These are phyloP conservation scores for Lochmaea crataegi DNA, from an alignment of 2,888 invertebrate genomes.

Conservation along the genomic window DNA sequence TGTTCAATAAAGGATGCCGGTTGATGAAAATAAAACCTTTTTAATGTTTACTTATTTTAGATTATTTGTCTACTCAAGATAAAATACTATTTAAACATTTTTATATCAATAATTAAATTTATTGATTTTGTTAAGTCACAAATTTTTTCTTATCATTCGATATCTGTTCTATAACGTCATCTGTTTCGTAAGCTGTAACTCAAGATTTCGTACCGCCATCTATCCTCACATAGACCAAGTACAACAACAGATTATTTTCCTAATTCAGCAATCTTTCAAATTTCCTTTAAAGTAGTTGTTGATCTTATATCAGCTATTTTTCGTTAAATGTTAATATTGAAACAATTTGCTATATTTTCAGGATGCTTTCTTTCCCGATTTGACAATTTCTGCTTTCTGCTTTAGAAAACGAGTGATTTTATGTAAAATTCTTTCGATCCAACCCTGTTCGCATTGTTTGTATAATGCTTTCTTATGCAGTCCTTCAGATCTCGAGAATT, in stretches of 20 bases:
- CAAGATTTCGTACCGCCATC: no score
- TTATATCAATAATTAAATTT: neutral
- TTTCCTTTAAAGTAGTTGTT: no score
- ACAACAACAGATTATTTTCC: no score
- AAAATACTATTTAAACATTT: neutral
- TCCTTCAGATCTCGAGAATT: constrained; percentile 53
- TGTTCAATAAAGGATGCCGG: constrained; percentile 1
- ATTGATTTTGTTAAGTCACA: neutral
- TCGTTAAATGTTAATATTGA: no score
- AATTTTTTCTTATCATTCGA: neutral
- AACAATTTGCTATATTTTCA: no score
- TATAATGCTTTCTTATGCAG: constrained; percentile 63
- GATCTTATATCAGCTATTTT: no score
- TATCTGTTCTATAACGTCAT: no score
- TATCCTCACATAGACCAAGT: no score
- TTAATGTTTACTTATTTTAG: neutral
- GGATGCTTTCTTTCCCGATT: no score
- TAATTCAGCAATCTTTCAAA: no score
- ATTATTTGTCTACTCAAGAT: constrained; percentile 1
- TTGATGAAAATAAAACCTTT: constrained; percentile 1
- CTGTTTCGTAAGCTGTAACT: neutral
- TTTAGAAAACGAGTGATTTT: neutral
- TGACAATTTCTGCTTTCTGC: no score
- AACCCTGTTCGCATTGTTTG: constrained; percentile 60
- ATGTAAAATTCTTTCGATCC: constrained; percentile 27